phyloP scores from a whole-genome alignment of 2,113 vertebrate genomes.

The Mastomys coucha region DNA sequence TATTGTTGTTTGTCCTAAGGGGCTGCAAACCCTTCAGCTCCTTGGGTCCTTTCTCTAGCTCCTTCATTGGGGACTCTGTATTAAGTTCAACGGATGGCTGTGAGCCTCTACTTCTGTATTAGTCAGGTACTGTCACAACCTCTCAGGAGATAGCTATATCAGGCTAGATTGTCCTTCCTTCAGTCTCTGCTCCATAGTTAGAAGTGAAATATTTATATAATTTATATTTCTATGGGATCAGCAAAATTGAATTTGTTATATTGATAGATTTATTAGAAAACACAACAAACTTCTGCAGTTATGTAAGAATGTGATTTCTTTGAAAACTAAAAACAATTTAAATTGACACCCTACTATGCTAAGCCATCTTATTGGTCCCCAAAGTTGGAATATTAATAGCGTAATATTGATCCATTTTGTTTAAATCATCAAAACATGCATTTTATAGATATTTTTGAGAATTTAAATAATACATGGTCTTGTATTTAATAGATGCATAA shows the following conservation, averaged over 20 bases:
- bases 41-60: too few species aligned
- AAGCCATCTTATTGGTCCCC: background rate
- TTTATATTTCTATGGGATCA: conserved; percentile 23
- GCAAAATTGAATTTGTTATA: background rate
- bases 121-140: too few species aligned
- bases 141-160: too few species aligned
- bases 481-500: background rate
- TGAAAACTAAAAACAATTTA: background rate
- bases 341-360: background rate
- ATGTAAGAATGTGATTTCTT: background rate
- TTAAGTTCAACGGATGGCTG: too few species aligned
- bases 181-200: too few species aligned
- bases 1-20: too few species aligned
- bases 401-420: background rate
- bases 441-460: conserved; percentile 1
- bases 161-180: too few species aligned
- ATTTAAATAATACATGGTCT: background rate
- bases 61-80: too few species aligned
- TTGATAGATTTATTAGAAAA: background rate
- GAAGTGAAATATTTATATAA: background rate
- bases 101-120: too few species aligned
- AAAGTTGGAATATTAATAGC: background rate
- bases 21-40: too few species aligned
- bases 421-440: background rate
- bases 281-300: background rate